Percentiles rank a stretch among this genome's conserved stretches.
These are phyloP conservation scores for Drosophila crucigera DNA, from an alignment of 2,888 invertebrate genomes.

Conservation along the genomic window DNA sequence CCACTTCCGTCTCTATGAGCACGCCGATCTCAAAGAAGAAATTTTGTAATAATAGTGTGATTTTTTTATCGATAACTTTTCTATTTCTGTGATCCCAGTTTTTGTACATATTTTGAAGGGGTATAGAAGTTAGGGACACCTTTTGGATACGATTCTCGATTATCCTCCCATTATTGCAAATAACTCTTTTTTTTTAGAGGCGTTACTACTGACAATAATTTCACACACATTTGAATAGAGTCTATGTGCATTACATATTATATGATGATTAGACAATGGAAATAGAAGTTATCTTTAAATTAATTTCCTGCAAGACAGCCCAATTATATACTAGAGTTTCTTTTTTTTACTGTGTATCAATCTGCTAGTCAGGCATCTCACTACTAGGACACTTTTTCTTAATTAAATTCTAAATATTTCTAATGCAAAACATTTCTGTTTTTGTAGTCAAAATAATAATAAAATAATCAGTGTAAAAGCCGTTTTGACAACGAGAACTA, in stretches of 20 bases:
- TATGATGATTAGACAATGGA: not conserved
- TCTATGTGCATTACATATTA: not conserved
- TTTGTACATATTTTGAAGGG: not conserved
- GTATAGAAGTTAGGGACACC: not conserved
- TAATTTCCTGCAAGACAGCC: not conserved
- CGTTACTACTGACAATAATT: not conserved
- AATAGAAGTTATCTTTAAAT: not conserved
- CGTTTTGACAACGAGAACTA: conserved; percentile 1
- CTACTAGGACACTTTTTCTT: not conserved
- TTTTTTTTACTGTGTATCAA: not conserved
- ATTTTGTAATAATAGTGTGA: not conserved
- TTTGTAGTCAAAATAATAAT: conserved; percentile 26
- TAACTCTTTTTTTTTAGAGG: not conserved
- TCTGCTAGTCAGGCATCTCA: not conserved
- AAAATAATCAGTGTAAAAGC: not conserved
- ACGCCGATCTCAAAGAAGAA: not conserved
- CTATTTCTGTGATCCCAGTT: not conserved
- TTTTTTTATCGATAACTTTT: not conserved
- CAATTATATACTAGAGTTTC: not conserved
- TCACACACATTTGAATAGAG: not conserved
- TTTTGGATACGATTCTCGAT: not conserved
- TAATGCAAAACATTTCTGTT: not conserved
- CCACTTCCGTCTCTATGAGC: not conserved
- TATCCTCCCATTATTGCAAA: not conserved
- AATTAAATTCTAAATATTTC: not conserved